Percentiles rank a stretch among this genome's conserved stretches.
Evolutionary conservation across 2,888 invertebrate species (phyloP).

Genomic region (Cosmia pyralina): DNA sequence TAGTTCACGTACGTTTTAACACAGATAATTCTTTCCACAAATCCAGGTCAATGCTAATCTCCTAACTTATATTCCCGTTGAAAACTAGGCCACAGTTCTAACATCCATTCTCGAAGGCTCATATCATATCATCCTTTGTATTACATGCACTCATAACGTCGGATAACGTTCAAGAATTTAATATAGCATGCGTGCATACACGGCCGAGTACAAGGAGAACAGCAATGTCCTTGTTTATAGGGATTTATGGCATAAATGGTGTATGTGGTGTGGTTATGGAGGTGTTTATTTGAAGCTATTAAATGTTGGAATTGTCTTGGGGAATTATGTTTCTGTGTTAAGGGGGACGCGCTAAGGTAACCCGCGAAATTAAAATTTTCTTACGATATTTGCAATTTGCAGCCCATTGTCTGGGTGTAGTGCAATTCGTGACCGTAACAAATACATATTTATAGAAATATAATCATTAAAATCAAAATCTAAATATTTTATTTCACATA

Average conservation of each 20-base stretch:
- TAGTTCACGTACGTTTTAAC: neutral
- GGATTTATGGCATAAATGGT: constrained; percentile 33
- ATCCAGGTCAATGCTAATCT: constrained; percentile 30
- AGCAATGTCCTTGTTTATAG: constrained; percentile 34
- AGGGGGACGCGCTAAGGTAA: neutral
- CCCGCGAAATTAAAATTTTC: too few species aligned
- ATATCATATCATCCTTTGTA: constrained; percentile 27
- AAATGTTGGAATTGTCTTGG: constrained; percentile 25
- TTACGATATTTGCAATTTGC: too few species aligned
- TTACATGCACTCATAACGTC: constrained; percentile 52
- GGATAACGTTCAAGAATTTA: constrained; percentile 65
- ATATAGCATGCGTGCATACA: constrained; percentile 57
- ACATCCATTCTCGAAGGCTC: constrained; percentile 29
- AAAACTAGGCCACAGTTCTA: constrained; percentile 44
- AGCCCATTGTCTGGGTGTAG: too few species aligned
- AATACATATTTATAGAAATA: too few species aligned
- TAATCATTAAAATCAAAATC: too few species aligned
- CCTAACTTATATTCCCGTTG: neutral
- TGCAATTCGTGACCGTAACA: too few species aligned
- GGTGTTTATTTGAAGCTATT: constrained; percentile 25
- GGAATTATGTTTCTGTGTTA: neutral
- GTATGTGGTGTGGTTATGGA: constrained; percentile 8
- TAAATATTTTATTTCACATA: too few species aligned
- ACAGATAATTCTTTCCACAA: neutral
- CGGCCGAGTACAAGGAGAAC: constrained; percentile 12